phyloP scores from a whole-genome alignment of 2,888 invertebrate species.

The Pelosia muscerda region DNA sequence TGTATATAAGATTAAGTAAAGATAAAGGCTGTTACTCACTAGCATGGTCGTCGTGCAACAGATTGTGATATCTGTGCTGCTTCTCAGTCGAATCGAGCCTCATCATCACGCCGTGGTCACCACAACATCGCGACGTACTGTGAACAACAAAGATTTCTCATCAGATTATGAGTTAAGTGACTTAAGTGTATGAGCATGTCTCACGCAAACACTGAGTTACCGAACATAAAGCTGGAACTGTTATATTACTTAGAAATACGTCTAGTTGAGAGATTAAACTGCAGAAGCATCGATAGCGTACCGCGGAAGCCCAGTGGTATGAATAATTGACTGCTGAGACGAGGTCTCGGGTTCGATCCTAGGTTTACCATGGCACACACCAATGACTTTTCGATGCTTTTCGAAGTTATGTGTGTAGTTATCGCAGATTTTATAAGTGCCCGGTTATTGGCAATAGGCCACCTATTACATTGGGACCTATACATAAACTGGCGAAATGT shows the following conservation, averaged over 20 bases:
- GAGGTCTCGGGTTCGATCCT: too few species aligned
- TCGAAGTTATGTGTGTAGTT: too few species aligned
- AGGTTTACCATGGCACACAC: too few species aligned
- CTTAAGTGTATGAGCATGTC: neutral
- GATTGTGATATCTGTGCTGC: conserved; percentile 84
- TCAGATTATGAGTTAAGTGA: conserved; percentile 8
- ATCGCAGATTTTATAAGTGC: too few species aligned
- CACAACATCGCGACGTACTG: conserved; percentile 72
- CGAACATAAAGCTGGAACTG: neutral
- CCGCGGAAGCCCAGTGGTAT: too few species aligned
- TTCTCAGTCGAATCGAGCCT: conserved; percentile 81
- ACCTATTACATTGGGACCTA: too few species aligned
- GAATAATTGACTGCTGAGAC: too few species aligned
- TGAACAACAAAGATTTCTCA: conserved; percentile 27
- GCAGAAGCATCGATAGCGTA: too few species aligned
- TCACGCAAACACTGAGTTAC: neutral
- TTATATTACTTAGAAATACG: neutral
- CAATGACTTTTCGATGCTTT: too few species aligned
- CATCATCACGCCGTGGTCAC: conserved; percentile 82
- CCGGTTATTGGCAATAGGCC: too few species aligned
- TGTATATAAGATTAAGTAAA: conserved; percentile 16
- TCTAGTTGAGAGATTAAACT: too few species aligned
- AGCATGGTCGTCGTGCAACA: conserved; percentile 83
- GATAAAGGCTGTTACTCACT: conserved; percentile 65
- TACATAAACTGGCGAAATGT: too few species aligned